phyloP scores from a whole-genome alignment of 1,140 invertebrate genomes.

The Stenopsyche tienmushanensis region DNA sequence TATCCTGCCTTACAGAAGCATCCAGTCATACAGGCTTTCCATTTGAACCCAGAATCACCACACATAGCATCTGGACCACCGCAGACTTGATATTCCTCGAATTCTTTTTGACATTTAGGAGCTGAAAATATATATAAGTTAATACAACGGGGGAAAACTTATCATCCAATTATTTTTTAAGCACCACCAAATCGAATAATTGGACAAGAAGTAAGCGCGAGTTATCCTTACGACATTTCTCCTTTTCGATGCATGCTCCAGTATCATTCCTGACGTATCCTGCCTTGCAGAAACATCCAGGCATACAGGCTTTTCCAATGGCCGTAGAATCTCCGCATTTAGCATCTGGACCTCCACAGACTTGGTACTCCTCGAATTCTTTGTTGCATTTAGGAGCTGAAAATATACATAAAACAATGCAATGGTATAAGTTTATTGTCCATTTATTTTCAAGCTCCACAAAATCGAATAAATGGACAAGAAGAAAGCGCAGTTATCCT shows the following conservation, averaged over 20 bases:
- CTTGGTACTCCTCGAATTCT: neutral
- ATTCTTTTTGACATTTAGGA: neutral
- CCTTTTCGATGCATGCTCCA: neutral
- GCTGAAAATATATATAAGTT: neutral
- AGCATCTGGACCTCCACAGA: neutral
- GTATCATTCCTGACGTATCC: conserved; percentile 6
- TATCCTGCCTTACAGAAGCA: conserved; percentile 1
- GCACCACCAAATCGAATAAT: too few species aligned
- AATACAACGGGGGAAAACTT: too few species aligned
- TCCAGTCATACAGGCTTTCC: neutral
- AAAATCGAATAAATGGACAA: too few species aligned
- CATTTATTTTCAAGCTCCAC: too few species aligned
- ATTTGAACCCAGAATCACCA: neutral
- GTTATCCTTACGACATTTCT: conserved; percentile 6
- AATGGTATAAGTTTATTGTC: too few species aligned
- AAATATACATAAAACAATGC: too few species aligned
- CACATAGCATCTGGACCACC: neutral
- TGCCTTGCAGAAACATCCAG: neutral
- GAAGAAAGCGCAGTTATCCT: too few species aligned
- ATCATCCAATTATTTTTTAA: too few species aligned
- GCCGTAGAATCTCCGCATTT: neutral
- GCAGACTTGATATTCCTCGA: neutral
- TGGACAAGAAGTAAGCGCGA: too few species aligned
- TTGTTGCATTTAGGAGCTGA: neutral
- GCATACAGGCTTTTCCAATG: neutral